Conservation (phyloP, 1,140 invertebrate genomes). For the Spodoptera litura region DNA sequence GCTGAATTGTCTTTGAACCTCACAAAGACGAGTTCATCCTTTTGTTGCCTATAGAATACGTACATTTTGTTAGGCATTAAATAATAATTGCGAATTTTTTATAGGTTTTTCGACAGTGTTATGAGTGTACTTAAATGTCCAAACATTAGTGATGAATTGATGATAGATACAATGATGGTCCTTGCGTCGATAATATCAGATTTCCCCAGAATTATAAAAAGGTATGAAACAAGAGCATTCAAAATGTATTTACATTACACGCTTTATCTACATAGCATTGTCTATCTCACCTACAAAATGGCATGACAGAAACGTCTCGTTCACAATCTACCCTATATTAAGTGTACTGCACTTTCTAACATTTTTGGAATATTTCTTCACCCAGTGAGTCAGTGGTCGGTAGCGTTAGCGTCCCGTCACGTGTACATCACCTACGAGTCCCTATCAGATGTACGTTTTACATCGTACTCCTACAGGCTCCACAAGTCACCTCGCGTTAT, state of each 20-base stretch:
- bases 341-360: not conserved
- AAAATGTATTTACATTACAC: too few species aligned
- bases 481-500: conserved; percentile 70
- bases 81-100: not conserved
- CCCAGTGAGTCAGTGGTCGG: conserved; percentile 21
- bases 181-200: too few species aligned
- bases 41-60: not conserved
- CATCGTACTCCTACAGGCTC: conserved; percentile 52
- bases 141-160: too few species aligned
- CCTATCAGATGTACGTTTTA: conserved; percentile 74
- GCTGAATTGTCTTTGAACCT: conserved; percentile 3
- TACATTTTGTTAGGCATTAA: not conserved
- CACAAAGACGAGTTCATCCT: not conserved
- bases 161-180: too few species aligned
- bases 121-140: too few species aligned
- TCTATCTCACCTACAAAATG: too few species aligned
- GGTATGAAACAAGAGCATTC: too few species aligned
- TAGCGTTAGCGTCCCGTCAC: conserved; percentile 55
- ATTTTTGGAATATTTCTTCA: conserved; percentile 9
- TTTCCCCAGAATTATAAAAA: too few species aligned
- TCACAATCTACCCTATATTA: too few species aligned
- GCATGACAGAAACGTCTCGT: too few species aligned
- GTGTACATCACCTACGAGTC: conserved; percentile 44
- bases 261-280: too few species aligned
- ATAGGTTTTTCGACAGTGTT: too few species aligned